These are phyloP conservation scores for Melanerpes formicivorus DNA, from an alignment of 2,113 vertebrate genomes.

Conservation along the genomic window DNA sequence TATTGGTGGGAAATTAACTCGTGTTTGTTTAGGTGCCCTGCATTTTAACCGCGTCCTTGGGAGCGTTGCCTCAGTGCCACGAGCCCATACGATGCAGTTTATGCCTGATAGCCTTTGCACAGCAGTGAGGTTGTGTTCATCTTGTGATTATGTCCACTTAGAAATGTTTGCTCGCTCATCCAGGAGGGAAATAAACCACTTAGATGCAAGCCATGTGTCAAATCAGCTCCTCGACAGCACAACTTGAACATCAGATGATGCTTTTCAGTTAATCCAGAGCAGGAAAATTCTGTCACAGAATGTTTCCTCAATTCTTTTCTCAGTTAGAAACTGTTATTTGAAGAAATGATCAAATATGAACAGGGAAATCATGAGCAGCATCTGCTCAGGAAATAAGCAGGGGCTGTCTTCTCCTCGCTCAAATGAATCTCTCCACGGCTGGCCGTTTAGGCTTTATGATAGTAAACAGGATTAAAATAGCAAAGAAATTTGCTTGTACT, in stretches of 20 bases:
- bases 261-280: slow-evolving; percentile 45
- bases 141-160: background rate
- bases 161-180: background rate
- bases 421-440: background rate
- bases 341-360: slow-evolving; percentile 57
- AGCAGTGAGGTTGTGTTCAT: background rate
- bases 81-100: background rate
- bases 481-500: background rate
- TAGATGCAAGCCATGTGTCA: background rate
- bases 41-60: background rate
- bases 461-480: slow-evolving; percentile 13
- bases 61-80: background rate
- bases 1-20: background rate
- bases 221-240: slow-evolving; percentile 20
- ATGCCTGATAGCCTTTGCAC: background rate
- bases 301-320: slow-evolving; percentile 64
- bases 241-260: slow-evolving; percentile 34
- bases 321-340: slow-evolving; percentile 64
- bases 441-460: background rate
- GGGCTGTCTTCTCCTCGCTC: background rate
- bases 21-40: background rate
- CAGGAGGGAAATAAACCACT: slow-evolving; percentile 11
- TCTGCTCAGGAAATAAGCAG: slow-evolving; percentile 57
- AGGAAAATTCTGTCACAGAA: slow-evolving; percentile 25
- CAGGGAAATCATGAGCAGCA: slow-evolving; percentile 52